Evolutionary conservation across 2,113 vertebrate species (phyloP).

Genomic region (Chascanopsetta lugubris): DNA sequence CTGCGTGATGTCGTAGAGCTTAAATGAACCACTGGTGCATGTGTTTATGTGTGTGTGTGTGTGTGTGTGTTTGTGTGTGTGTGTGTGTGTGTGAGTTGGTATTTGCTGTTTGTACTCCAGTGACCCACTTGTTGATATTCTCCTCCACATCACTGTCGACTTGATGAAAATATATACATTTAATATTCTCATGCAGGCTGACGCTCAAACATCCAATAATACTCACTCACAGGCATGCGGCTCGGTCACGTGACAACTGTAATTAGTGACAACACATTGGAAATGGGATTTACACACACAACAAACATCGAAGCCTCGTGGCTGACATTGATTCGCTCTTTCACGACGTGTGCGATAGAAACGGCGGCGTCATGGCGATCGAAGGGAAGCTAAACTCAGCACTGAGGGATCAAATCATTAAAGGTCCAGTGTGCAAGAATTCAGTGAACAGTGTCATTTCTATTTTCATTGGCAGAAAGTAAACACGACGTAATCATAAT

Average conservation of each 20-base stretch:
- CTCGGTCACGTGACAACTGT: background rate
- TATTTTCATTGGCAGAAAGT: too few relatives aligned
- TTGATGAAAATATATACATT: too few relatives aligned
- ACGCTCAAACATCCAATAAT: background rate
- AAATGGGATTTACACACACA: background rate
- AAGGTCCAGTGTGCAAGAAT: too few relatives aligned
- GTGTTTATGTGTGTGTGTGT: background rate
- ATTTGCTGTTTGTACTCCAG: conserved; percentile 27
- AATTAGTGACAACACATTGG: background rate
- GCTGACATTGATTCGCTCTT: too few relatives aligned
- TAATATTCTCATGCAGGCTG: conserved; percentile 9
- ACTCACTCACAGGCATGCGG: background rate
- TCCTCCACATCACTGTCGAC: conserved; percentile 10
- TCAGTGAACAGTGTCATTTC: too few relatives aligned
- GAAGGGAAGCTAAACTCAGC: too few relatives aligned
- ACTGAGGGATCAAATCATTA: too few relatives aligned
- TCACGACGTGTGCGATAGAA: too few relatives aligned
- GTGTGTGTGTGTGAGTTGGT: conserved; percentile 6
- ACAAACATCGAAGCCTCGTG: too few relatives aligned
- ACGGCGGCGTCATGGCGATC: too few relatives aligned
- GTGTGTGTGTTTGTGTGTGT: background rate
- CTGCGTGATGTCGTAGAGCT: conserved; percentile 27
- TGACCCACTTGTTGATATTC: conserved; percentile 32
- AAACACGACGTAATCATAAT: too few relatives aligned
- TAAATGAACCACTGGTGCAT: conserved; percentile 5